Evolutionary conservation across 1,140 invertebrate species (phyloP).

Genomic region (Triops longicaudatus): DNA sequence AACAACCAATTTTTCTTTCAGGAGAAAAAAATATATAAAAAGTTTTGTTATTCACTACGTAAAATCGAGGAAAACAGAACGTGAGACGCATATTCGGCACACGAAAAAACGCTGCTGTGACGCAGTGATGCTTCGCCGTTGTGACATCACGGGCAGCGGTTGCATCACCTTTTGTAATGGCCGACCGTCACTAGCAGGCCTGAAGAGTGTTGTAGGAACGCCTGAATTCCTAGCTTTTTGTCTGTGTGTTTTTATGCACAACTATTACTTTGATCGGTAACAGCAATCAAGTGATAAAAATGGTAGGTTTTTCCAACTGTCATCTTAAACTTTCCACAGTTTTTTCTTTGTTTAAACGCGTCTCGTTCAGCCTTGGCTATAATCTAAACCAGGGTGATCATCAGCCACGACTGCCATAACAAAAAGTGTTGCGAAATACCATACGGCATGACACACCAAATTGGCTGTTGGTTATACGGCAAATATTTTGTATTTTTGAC

Average conservation of each 20-base stretch:
- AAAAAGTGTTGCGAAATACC: too few relatives aligned
- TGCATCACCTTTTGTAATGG: constrained; percentile 1
- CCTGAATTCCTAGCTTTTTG: constrained; percentile 2
- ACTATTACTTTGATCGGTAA: neutral
- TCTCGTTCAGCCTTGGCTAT: neutral
- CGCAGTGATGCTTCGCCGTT: neutral
- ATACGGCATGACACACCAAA: too few relatives aligned
- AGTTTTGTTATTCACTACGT: too few relatives aligned
- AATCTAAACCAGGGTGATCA: neutral
- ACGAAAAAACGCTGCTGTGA: neutral
- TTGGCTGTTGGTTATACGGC: too few relatives aligned
- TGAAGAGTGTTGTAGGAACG: neutral
- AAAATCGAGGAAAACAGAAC: too few relatives aligned
- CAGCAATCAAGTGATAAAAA: neutral
- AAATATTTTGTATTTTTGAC: too few relatives aligned
- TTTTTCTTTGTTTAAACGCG: neutral
- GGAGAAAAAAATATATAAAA: too few relatives aligned
- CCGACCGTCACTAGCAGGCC: neutral
- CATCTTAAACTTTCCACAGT: neutral
- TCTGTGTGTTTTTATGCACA: neutral
- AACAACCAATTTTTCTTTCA: neutral
- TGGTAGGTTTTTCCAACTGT: constrained; percentile 3
- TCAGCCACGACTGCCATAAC: too few relatives aligned
- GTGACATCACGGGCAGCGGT: neutral
- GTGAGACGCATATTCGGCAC: too few relatives aligned